phyloP scores from a whole-genome alignment of 2,113 vertebrate species.

The Carlito syrichta region DNA sequence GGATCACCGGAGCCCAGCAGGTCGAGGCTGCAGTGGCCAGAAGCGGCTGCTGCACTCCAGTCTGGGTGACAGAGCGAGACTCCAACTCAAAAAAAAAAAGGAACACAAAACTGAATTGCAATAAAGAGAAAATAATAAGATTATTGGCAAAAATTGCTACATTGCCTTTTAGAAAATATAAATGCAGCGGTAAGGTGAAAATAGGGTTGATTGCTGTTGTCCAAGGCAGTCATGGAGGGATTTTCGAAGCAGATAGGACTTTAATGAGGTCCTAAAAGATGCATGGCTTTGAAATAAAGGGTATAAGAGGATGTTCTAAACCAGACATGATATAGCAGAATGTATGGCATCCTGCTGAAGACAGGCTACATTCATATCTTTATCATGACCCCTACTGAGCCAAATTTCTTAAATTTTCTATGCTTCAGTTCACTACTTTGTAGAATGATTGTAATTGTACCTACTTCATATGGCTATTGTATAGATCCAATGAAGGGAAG shows the following conservation, averaged over 20 bases:
- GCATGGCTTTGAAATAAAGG: background rate
- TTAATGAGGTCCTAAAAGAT: background rate
- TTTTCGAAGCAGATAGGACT: background rate
- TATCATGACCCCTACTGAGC: background rate
- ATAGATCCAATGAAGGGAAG: background rate
- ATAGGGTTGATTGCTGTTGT: background rate
- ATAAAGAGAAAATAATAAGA: background rate
- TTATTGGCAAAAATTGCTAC: background rate
- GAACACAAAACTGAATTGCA: background rate
- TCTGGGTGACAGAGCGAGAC: too few species aligned
- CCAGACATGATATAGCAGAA: background rate
- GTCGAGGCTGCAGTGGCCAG: too few species aligned
- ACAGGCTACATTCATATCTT: background rate
- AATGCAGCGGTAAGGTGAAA: background rate
- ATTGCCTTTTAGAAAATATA: background rate
- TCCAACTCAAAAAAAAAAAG: too few species aligned
- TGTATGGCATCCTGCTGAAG: accelerated
- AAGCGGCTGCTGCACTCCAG: too few species aligned
- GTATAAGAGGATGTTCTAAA: background rate
- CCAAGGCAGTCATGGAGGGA: too few species aligned
- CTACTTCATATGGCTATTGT: background rate
- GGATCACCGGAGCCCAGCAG: too few species aligned
- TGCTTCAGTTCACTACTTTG: background rate
- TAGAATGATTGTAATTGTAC: background rate
- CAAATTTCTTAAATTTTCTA: background rate